These are phyloP conservation scores for Chloroclystis v-ata DNA, from an alignment of 2,888 invertebrate genomes.

Conservation along the genomic window DNA sequence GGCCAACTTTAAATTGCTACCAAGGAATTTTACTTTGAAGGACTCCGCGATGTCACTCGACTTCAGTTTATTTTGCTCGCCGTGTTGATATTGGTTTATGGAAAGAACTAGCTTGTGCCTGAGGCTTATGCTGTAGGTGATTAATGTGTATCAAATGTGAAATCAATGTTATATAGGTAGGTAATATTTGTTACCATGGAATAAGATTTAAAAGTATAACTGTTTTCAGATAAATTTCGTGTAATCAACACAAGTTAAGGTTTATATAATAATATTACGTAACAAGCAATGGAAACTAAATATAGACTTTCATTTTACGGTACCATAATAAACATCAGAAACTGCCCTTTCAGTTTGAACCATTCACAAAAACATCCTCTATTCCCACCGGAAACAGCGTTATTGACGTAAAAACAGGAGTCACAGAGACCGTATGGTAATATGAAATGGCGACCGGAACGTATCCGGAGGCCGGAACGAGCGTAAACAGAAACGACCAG, in stretches of 20 bases:
- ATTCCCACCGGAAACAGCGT: slow-evolving; percentile 1
- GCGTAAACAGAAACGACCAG: slow-evolving; percentile 41
- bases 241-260: no score
- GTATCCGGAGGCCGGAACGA: slow-evolving; percentile 30
- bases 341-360: background rate
- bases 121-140: background rate
- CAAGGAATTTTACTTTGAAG: slow-evolving; percentile 63
- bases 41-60: slow-evolving; percentile 37
- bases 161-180: background rate
- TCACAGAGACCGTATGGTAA: slow-evolving; percentile 18
- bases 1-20: slow-evolving; percentile 73
- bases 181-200: no score
- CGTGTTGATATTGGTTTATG: slow-evolving; percentile 24
- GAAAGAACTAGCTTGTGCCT: slow-evolving; percentile 12
- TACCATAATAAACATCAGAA: background rate
- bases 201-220: no score
- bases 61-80: slow-evolving; percentile 34
- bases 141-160: background rate
- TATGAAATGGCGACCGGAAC: slow-evolving; percentile 44
- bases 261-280: no score
- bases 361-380: background rate
- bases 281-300: no score
- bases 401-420: slow-evolving; percentile 12
- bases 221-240: no score
- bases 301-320: no score